phyloP scores from a whole-genome alignment of 2,113 vertebrate species.

The Gorsachius goisagi region DNA sequence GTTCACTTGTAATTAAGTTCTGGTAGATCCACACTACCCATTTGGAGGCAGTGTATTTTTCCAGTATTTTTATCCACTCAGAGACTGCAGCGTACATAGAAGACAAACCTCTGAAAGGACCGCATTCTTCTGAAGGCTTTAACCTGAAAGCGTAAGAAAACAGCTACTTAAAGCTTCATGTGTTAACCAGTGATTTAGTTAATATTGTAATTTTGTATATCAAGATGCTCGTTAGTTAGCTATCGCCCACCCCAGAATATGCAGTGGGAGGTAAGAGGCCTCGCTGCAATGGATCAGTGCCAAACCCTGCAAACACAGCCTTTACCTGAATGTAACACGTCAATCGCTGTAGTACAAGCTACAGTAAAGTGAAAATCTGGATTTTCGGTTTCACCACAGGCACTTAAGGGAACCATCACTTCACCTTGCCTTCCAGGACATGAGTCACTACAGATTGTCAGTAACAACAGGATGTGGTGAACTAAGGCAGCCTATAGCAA shows the following conservation, averaged over 20 bases:
- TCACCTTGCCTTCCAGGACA: background rate
- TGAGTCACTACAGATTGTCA: background rate
- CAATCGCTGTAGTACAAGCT: background rate
- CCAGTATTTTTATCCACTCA: slow-evolving; percentile 77
- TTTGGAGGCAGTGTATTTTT: background rate
- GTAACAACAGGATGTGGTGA: background rate
- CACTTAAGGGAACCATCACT: background rate
- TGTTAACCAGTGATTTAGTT: background rate
- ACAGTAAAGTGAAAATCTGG: background rate
- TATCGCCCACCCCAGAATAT: background rate
- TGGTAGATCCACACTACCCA: slow-evolving; percentile 89
- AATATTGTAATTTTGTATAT: background rate
- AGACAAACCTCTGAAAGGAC: slow-evolving; percentile 85
- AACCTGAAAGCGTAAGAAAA: slow-evolving; percentile 66
- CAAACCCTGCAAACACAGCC: background rate
- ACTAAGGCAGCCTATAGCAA: background rate
- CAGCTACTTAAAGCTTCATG: background rate
- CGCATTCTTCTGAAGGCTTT: slow-evolving; percentile 85
- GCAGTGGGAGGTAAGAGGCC: background rate
- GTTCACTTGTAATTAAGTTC: slow-evolving; percentile 82
- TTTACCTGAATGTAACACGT: background rate
- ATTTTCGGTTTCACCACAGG: background rate
- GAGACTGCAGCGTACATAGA: slow-evolving; percentile 77
- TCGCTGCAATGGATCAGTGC: background rate
- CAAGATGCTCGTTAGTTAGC: background rate